Evolutionary conservation across 2,888 invertebrate species (phyloP), one percentile per base, ranked within the genome.

Genomic region (Amiota minor): DNA sequence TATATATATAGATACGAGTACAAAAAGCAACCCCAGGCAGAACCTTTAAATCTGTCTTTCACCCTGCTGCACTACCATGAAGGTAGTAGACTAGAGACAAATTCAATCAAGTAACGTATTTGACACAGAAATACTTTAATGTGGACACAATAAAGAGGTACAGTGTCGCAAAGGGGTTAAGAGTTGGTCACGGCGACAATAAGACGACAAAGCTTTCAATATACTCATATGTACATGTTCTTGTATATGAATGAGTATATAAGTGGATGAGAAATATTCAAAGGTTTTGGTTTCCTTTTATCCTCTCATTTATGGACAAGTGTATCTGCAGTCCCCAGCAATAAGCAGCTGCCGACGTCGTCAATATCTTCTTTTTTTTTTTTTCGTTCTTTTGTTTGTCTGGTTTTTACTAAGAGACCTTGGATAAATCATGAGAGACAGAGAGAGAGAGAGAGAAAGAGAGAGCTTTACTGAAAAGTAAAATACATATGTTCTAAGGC

Each of bases 401-500:
- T 35, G 6, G 0, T 35, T 35, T 6, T 6, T 35, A 35, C 2
- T 4, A 35, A 35, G 35, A 35, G 35, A 35, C 35, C 35, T 35
- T 35, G 35, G 35, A 35, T 35, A 35, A 35, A 35, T 35, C 35
- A 35, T 35, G 35, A 35, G 35, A 35, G 35, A 35, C 35, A 35
- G 35, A 35, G 6, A 6, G 35, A 2, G 35, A 35, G 2, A 6
- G 35, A 35, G 35, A 35, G 6, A 35, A 8, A 59, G 59, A 59
- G 59, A 59, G 56, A 20, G 16, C 16, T 16, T 56, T 20, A 56
- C 16, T 10, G 56, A 23, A 3, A 35, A 59, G 83, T 76, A 78
- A 83, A 74, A 70, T 74, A 83, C 74, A 70, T 74, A 72, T 78
- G 77, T 83, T 83, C 82, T 85, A 84, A 78, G 85, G 79, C 81